These are phyloP conservation scores for Rhombomys opimus DNA, from an alignment of 2,113 vertebrate species.

Conservation along the genomic window DNA sequence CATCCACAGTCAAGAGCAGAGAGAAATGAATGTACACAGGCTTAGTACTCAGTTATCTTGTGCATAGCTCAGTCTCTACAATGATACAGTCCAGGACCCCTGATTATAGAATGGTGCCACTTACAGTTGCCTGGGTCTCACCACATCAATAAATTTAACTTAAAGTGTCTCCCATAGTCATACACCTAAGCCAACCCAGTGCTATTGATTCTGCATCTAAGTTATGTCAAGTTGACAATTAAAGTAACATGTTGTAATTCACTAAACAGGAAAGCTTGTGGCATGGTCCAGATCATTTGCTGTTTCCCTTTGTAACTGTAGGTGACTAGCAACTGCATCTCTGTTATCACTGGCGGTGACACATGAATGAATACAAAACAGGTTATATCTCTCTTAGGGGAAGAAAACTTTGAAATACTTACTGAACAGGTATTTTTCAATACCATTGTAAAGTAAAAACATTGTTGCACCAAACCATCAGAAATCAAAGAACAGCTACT, in stretches of 20 bases:
- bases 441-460: not conserved
- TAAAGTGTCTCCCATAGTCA: not conserved
- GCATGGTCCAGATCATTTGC: not conserved
- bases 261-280: not conserved
- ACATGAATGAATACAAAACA: not conserved
- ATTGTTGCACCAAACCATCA: not conserved
- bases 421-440: not conserved
- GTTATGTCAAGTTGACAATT: not conserved
- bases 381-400: not conserved
- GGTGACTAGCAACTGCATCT: not conserved
- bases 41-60: not conserved
- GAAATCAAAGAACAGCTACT: not conserved
- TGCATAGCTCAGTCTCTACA: not conserved
- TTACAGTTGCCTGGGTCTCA: not conserved
- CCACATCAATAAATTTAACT: not conserved
- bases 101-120: not conserved
- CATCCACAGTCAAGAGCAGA: not conserved
- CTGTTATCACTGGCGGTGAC: not conserved
- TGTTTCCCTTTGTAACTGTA: not conserved
- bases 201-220: not conserved
- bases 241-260: not conserved
- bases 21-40: not conserved
- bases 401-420: not conserved
- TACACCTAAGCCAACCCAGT: not conserved
- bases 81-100: not conserved